These are phyloP conservation scores for Alethe diademata DNA, from an alignment of 2,113 vertebrate species.

Conservation along the genomic window DNA sequence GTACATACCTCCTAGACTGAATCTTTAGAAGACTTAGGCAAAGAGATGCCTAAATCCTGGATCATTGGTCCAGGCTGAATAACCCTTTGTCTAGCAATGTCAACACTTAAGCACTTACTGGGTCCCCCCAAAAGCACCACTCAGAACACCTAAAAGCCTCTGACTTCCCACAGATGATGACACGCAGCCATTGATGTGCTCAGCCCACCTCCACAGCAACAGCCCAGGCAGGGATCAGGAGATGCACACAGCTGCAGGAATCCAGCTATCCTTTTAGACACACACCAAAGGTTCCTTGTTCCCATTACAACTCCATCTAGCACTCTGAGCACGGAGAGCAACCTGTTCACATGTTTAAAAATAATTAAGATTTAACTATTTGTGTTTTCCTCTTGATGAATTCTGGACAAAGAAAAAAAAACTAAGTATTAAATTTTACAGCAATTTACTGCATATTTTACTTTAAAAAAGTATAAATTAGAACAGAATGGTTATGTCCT, in stretches of 20 bases:
- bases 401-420: neutral
- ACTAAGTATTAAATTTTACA: neutral
- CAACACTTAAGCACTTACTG: neutral
- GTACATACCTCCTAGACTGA: neutral
- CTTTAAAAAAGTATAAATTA: neutral
- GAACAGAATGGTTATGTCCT: neutral
- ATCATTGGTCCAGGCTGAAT: neutral
- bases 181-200: accelerated
- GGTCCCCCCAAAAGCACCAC: neutral
- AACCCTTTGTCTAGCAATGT: neutral
- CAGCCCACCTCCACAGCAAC: neutral
- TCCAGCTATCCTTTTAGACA: neutral
- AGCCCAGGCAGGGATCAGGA: accelerated
- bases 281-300: neutral
- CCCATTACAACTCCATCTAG: neutral
- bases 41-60: neutral
- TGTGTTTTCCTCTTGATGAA: neutral
- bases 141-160: neutral
- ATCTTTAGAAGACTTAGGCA: neutral
- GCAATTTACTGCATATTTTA: neutral
- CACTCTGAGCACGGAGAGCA: neutral
- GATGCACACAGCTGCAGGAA: accelerated
- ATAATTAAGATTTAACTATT: neutral
- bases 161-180: neutral
- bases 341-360: neutral